These are phyloP conservation scores for Orthosia cruda DNA, from an alignment of 2,888 invertebrate genomes.

Conservation along the genomic window DNA sequence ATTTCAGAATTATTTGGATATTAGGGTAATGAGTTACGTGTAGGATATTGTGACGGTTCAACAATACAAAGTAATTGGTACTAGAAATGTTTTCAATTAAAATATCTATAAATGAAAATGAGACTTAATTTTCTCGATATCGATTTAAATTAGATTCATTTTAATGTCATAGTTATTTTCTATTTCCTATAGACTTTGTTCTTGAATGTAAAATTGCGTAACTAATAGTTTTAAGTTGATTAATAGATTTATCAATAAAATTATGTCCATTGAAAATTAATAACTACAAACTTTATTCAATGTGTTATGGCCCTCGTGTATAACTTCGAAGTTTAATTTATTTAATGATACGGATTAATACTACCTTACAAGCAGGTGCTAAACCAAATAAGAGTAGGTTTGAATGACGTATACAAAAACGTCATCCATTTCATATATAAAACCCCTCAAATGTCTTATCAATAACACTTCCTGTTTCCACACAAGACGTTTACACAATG, in stretches of 20 bases:
- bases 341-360: too few relatives aligned
- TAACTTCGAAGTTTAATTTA: too few relatives aligned
- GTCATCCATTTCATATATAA: background rate
- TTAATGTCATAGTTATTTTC: background rate
- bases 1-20: constrained; percentile 2
- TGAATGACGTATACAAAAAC: background rate
- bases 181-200: background rate
- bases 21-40: constrained; percentile 7
- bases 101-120: too few relatives aligned
- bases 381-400: background rate
- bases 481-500: constrained; percentile 20
- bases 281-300: background rate
- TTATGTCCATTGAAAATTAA: too few relatives aligned
- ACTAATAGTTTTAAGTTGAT: background rate
- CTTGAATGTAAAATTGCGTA: background rate
- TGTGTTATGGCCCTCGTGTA: background rate
- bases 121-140: too few relatives aligned
- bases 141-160: background rate
- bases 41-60: background rate
- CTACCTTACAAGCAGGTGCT: background rate
- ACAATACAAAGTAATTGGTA: background rate
- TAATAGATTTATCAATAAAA: background rate
- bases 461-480: constrained; percentile 1
- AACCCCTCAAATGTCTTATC: background rate
- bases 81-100: too few relatives aligned